Evolutionary conservation across 1,140 invertebrate species (phyloP), one percentile per base, ranked within the genome.

Genomic region (Sycophaga agraensis): DNA sequence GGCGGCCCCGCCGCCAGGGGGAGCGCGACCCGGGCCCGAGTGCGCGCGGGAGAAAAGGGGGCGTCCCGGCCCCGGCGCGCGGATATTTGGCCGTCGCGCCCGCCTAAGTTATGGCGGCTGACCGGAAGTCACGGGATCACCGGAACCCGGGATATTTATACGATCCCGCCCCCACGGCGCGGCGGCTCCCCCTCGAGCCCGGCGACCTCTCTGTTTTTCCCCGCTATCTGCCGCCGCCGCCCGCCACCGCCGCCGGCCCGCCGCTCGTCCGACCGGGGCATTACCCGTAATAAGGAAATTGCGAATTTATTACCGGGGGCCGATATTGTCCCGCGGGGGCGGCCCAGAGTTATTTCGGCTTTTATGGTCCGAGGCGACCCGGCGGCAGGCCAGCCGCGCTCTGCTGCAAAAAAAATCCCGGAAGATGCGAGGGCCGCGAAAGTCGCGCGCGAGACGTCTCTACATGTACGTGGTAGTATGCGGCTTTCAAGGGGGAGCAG

Each of bases 271-370:
- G 70, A 79, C 78, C 78, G 78, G 78, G 70, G 74, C 76, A 80
- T 80, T 80, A 81, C 71, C 75, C 77, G 78, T 79, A 81, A 81
- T 81, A 81, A 81, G 78, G 78, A 81, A 81, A 81, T 79, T 81
- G 78, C 78, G 72, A 79, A 81, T 81, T 81, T 81, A 81, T 81
- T 81, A 79, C 78, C 71, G 63, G 66, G 63, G 66, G 45, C 66
- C 68, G 73, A 76, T 76, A 76, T 76, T 76, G 71, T 73, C 46
- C 53, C 40, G 54, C n/a, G 39, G 24, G 31, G 48, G 12, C 17
- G 19, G 17, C 48, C n/a, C 62, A 71, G 70, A 71, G 68, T 71
- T 70, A 71, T 70, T 71, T 68, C 68, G 58, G 64, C 68, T 70
- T 71, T 71, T 71, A 71, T 71, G 67, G 70, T 57, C 58, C 45